Evolutionary conservation across 2,797 vertebrate species (phyloP).

Genomic region (Myotis daubentonii): DNA sequence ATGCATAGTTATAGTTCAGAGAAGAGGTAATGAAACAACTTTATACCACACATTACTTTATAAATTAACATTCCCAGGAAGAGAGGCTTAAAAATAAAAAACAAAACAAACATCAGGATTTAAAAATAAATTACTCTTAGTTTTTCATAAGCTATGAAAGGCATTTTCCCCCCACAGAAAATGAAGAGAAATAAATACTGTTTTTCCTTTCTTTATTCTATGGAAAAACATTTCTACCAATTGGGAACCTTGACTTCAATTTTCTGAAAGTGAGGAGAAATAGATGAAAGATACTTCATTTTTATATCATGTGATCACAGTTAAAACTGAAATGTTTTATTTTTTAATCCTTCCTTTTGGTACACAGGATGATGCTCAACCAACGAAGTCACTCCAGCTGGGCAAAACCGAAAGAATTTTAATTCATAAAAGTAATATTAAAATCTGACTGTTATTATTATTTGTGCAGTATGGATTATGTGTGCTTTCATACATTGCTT

Average conservation of each 20-base stretch:
- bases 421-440: conserved; percentile 35
- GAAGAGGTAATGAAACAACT: background rate
- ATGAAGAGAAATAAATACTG: background rate
- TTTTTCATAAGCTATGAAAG: background rate
- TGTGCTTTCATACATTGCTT: background rate
- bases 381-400: too few relatives aligned
- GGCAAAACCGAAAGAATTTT: background rate
- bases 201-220: background rate
- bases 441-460: background rate
- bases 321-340: background rate
- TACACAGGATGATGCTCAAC: too few relatives aligned
- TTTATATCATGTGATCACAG: background rate
- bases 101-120: background rate
- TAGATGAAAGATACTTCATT: background rate
- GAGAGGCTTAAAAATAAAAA: background rate
- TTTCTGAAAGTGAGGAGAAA: background rate
- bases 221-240: background rate
- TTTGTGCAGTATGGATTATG: background rate
- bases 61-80: background rate
- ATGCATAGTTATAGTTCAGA: background rate
- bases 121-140: conserved; percentile 1
- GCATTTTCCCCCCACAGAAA: background rate
- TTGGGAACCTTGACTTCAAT: background rate
- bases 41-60: background rate
- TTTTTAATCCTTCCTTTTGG: too few relatives aligned